Evolutionary conservation across 2,797 vertebrate genomes (phyloP), one percentile per base, ranked within the genome.

Genomic region (Paratrypauchen microcephalus): DNA sequence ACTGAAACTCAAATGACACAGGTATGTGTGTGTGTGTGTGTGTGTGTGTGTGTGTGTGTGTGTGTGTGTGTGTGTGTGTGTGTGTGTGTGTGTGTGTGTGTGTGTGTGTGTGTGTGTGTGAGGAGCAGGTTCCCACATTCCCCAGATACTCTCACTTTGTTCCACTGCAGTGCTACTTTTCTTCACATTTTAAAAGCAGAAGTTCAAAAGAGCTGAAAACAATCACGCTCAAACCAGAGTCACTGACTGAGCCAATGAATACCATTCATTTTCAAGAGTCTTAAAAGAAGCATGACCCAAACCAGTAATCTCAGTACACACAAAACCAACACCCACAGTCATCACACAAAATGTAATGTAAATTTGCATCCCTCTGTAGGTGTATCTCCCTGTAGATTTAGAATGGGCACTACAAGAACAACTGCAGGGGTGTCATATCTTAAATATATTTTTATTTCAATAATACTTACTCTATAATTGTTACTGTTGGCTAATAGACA

Each of bases 51-150:
- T 39, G 36, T 21, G 4, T 62, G n/a, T 16, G n/a, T 19, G 26
- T 57, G 15, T 18, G 56, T 13, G 56, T 41, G 39, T 12, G 39
- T 41, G 39, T 41, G 39, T 41, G 39, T 41, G 39, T 41, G 39
- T 41, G 39, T 41, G 12, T 41, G 12, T 41, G 39, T 12, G 39
- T 41, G 39, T 12, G 12, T 41, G 12, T 41, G 39, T 41, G 39
- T 41, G 39, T 45, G 41, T 16, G 41, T 4, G 13, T 13, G 13
- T 4, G 41, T 45, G 41, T 45, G 41, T 13, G 12, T 5, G 41
- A 45, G 7, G 30, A 60, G 58, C 58, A 61, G 59, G 19, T 61
- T 61, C 59, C 4, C 59, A 61, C 59, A 61, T 61, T 61, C 59
- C 41, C 59, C 11, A 41, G n/a, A 61, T 61, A 23, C 59, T 61